Conservation (phyloP, 2,888 invertebrate species). For the Frankliniella fusca region DNA sequence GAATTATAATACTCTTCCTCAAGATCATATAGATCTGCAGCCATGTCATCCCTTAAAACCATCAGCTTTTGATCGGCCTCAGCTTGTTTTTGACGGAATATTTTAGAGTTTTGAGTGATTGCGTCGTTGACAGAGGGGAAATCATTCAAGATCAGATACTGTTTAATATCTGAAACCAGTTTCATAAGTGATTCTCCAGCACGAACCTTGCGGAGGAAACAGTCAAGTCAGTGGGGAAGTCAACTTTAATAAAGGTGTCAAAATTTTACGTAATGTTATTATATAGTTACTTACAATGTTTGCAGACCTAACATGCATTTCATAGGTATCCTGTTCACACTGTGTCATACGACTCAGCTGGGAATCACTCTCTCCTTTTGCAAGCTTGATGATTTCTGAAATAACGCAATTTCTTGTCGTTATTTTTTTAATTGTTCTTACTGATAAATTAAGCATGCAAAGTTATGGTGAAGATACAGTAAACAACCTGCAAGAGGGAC, state of each 20-base stretch:
- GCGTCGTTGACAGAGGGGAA: constrained; percentile 97
- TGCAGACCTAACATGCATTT: constrained; percentile 94
- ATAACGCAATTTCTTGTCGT: constrained; percentile 42
- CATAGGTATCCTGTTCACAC: constrained; percentile 92
- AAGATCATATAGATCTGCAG: constrained; percentile 84
- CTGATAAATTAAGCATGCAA: constrained; percentile 36
- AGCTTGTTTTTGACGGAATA: constrained; percentile 83
- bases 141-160: constrained; percentile 95
- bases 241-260: neutral
- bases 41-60: constrained; percentile 89
- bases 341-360: constrained; percentile 87
- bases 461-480: constrained; percentile 25
- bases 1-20: constrained; percentile 92
- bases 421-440: neutral
- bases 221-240: too few species aligned
- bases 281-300: constrained; percentile 59
- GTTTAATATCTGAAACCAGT: constrained; percentile 94
- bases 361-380: constrained; percentile 84
- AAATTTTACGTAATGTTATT: too few species aligned
- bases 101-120: constrained; percentile 86
- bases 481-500: constrained; percentile 36
- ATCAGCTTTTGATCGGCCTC: constrained; percentile 92
- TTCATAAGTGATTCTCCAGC: constrained; percentile 97
- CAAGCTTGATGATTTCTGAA: constrained; percentile 83
- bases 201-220: constrained; percentile 56